Evolutionary conservation across 2,113 vertebrate species (phyloP).

Genomic region (Motacilla tschutschensis): DNA sequence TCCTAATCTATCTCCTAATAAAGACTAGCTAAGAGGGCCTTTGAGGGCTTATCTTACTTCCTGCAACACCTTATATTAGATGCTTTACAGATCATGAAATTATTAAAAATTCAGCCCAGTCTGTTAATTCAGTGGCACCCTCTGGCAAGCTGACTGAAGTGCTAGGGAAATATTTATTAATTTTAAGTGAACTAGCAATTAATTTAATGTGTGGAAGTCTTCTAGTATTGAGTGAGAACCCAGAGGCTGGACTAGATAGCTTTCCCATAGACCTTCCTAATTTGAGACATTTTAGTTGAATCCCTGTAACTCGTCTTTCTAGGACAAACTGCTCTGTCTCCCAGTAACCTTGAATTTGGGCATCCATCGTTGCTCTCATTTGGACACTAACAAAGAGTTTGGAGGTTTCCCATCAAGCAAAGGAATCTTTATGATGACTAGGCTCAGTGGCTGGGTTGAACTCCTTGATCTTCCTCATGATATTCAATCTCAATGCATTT

Average conservation of each 20-base stretch:
- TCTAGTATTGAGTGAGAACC: background rate
- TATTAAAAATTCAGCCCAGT: constrained; percentile 34
- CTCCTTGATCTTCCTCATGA: constrained; percentile 13
- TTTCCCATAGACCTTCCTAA: background rate
- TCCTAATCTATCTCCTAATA: background rate
- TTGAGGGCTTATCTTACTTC: background rate
- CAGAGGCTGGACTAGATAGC: background rate
- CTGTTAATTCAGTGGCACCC: constrained; percentile 47
- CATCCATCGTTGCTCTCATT: background rate
- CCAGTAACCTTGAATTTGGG: background rate
- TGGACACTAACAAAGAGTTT: background rate
- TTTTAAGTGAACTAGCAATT: constrained; percentile 16
- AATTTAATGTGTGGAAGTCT: background rate
- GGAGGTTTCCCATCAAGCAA: background rate
- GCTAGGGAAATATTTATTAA: constrained; percentile 40
- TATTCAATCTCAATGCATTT: constrained; percentile 32
- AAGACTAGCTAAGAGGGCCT: background rate
- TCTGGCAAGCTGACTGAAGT: constrained; percentile 41
- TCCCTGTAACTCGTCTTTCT: background rate
- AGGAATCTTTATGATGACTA: background rate
- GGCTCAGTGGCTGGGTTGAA: background rate
- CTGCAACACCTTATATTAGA: constrained; percentile 4
- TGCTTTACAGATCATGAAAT: constrained; percentile 17
- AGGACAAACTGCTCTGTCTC: background rate
- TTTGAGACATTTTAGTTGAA: background rate